Evolutionary conservation across 1,140 invertebrate species (phyloP), one percentile per base, ranked within the genome.

Genomic region (Temnothorax nylanderi): DNA sequence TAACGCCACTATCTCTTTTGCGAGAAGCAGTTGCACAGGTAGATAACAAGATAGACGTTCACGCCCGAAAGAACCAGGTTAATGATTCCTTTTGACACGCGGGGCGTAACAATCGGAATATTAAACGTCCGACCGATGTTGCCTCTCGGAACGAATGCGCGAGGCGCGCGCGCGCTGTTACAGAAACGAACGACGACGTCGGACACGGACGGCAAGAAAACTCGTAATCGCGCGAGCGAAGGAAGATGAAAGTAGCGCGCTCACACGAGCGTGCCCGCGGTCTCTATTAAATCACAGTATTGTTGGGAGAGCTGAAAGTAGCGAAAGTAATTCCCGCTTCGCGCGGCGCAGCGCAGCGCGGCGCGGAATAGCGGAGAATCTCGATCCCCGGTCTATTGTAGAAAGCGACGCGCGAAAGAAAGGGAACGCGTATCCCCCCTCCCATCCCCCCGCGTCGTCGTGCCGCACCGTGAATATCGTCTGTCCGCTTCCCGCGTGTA

Each of bases 281-380:
- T 90, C 75, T 58, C 75, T 75, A 85, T 90, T 82, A 85, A 81
- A 88, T 88, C 86, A 88, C 76, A 51, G 67, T 58, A 75, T 81
- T 64, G 76, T 86, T 60, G 74, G 72, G 74, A 81, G 86, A 90
- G 87, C 76, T 86, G 89, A 90, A 90, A 90, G 89, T 80, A 90
- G 89, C 89, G 89, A 90, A 90, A 90, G 89, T 90, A 90, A 90
- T 90, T 89, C 77, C 49, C 71, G 44, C 47, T 37, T 6, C 16
- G 41, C 34, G 67, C 54, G 76, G 10, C 44, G 64, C 77, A 26
- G 41, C 34, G 67, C 54, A 60, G 26, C 51, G 77, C 51, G 51
- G 10, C 44, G 64, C 77, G 62, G 37, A 88, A 80, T 58, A 90
- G 85, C 67, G 11, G 44, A 60, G 88, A 74, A 89, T 89, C 88